A percentile compares a stretch with the other conserved stretches of the same genome.
Conservation (phyloP, 37 sponge, comb jelly and placozoan genomes). For the Beroe ovata region DNA sequence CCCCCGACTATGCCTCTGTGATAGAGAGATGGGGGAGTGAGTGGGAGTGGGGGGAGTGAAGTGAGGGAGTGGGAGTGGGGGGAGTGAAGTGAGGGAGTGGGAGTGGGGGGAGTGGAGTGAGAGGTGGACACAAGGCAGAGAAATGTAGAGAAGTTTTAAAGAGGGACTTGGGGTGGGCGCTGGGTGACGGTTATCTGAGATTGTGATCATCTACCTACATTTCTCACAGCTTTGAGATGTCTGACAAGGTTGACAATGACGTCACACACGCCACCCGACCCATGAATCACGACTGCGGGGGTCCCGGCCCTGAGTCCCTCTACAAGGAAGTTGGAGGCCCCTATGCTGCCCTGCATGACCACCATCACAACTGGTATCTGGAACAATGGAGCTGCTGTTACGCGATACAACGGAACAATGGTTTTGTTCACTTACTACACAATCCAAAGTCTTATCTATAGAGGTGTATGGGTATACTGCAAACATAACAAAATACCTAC, state of each 20-base stretch:
- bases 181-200: too few species aligned
- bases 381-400: not conserved
- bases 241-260: slow-evolving; percentile 4
- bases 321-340: not conserved
- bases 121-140: not conserved
- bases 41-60: too few species aligned
- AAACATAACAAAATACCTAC: too few species aligned
- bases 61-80: not conserved
- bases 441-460: too few species aligned
- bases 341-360: slow-evolving; percentile 39
- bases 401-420: not conserved
- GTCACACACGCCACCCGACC: slow-evolving; percentile 58
- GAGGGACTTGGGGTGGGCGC: too few species aligned
- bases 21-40: too few species aligned
- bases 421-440: too few species aligned
- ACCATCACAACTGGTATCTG: slow-evolving; percentile 64
- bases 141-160: too few species aligned
- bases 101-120: too few species aligned
- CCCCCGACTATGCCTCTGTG: not conserved
- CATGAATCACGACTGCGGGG: slow-evolving; percentile 24
- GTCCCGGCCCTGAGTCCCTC: slow-evolving; percentile 28
- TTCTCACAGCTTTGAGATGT: not conserved
- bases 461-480: too few species aligned
- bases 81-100: too few species aligned
- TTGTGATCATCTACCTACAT: too few species aligned